Evolutionary conservation across 1,140 invertebrate genomes (phyloP).

Genomic region (Drosophila kepulauana): DNA sequence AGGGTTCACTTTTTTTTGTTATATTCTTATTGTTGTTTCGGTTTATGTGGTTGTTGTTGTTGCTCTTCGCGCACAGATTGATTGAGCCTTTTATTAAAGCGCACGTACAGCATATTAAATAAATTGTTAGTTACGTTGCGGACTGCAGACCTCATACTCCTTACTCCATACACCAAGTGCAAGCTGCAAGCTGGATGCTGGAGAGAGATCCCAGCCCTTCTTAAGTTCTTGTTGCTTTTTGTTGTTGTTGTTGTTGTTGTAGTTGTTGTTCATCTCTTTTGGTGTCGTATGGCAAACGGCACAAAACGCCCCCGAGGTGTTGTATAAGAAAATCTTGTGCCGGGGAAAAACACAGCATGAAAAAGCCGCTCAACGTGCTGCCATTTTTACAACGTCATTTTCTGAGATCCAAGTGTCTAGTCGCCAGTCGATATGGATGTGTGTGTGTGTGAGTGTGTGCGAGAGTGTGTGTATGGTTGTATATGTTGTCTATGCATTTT

Average conservation of each 20-base stretch:
- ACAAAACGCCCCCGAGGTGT: conserved; percentile 79
- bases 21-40: conserved; percentile 29
- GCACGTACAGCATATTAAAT: conserved; percentile 84
- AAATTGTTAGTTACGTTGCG: conserved; percentile 84
- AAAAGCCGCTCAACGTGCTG: conserved; percentile 57
- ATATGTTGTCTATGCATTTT: conserved; percentile 72
- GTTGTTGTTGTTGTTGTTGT: conserved; percentile 21
- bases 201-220: conserved; percentile 54
- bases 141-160: conserved; percentile 40
- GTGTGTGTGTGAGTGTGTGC: conserved; percentile 17
- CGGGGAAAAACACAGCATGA: conserved; percentile 59
- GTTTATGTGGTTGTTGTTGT: conserved; percentile 26
- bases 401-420: conserved; percentile 50
- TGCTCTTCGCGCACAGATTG: conserved; percentile 61
- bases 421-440: conserved; percentile 15
- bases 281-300: conserved; percentile 76
- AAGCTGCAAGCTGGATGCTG: neutral
- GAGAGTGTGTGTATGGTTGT: conserved; percentile 33
- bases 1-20: conserved; percentile 11
- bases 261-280: conserved; percentile 36
- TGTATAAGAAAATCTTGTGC: conserved; percentile 68
- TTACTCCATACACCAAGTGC: conserved; percentile 14
- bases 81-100: conserved; percentile 84
- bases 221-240: conserved; percentile 33
- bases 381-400: conserved; percentile 75